phyloP scores from a whole-genome alignment of 1,140 invertebrate genomes.

The Dendroctonus ponderosae region DNA sequence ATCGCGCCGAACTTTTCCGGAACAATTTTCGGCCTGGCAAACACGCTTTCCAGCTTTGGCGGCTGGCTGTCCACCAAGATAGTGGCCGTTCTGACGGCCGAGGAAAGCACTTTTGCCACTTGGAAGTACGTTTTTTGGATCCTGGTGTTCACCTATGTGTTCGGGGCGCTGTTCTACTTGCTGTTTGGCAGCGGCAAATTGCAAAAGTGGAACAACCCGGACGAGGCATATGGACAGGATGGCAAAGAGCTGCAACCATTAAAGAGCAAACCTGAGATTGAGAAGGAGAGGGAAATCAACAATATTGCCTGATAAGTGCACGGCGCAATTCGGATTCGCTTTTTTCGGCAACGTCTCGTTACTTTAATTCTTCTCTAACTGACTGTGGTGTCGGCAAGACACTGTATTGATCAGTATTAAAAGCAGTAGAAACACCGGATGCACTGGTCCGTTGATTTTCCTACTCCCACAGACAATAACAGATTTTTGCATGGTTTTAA shows the following conservation, averaged over 20 bases:
- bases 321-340: too few relatives aligned
- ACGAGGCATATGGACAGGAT: conserved; percentile 32
- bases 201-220: conserved; percentile 67
- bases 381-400: too few relatives aligned
- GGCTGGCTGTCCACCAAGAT: conserved; percentile 83
- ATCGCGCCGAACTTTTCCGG: conserved; percentile 89
- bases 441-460: too few relatives aligned
- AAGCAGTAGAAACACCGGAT: too few relatives aligned
- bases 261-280: conserved; percentile 44
- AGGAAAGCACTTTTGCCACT: conserved; percentile 70
- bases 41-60: conserved; percentile 84
- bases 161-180: conserved; percentile 67
- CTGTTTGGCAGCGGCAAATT: conserved; percentile 70
- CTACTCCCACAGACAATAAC: too few relatives aligned
- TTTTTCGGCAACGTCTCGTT: too few relatives aligned
- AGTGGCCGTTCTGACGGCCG: conserved; percentile 77
- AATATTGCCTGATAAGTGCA: neutral
- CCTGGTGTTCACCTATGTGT: conserved; percentile 67
- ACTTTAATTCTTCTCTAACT: too few relatives aligned
- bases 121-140: conserved; percentile 88
- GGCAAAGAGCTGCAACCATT: conserved; percentile 51
- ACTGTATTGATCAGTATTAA: too few relatives aligned
- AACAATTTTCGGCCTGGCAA: conserved; percentile 87
- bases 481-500: too few relatives aligned
- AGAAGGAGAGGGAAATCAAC: conserved; percentile 40